Evolutionary conservation across 2,888 invertebrate genomes (phyloP), one percentile per base, ranked within the genome.

Genomic region (Sepioteuthis lessoniana): DNA sequence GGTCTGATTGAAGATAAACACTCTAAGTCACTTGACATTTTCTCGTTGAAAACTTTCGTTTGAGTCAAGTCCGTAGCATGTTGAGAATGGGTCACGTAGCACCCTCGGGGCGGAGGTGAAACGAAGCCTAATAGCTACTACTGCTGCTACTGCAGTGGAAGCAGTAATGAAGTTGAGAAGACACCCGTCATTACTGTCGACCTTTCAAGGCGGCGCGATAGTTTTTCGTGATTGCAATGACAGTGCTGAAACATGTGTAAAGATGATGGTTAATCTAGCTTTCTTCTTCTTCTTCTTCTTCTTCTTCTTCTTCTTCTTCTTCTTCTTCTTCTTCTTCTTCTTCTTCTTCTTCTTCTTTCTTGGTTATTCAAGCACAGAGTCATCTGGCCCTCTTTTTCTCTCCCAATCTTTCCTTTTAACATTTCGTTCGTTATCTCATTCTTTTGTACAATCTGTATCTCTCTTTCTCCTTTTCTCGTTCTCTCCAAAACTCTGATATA

Each of bases 11-110:
- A 76, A n/a, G 76, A 25, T 76, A 76, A 76, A 76, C 76, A 76
- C 76, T 76, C n/a, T 35, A 76, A 76, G n/a, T n/a, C n/a, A 76
- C 76, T 76, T 76, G 76, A 76, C 76, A 76, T 76, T 76, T 76
- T n/a, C 76, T n/a, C 76, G 76, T 76, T 76, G 76, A 76, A 76
- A 76, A 76, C n/a, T 76, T 76, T 76, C 76, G n/a, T 76, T 76
- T 35, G n/a, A 76, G n/a, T 76, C 76, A 76, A 76, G 76, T 76
- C 76, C n/a, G n/a, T 76, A 13, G 76, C 76, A 76, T 76, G 76
- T 76, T 76, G 76, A 76, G 76, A 19, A n/a, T n/a, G n/a, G 76
- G 76, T 76, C 76, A 76, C 76, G 76, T 76, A 76, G 76, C n/a
- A 76, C 76, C 76, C 76, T 76, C n/a, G 76, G n/a, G 76, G 76